Conservation (phyloP, 2,797 vertebrate species). For the Catostomus latipinnis region DNA sequence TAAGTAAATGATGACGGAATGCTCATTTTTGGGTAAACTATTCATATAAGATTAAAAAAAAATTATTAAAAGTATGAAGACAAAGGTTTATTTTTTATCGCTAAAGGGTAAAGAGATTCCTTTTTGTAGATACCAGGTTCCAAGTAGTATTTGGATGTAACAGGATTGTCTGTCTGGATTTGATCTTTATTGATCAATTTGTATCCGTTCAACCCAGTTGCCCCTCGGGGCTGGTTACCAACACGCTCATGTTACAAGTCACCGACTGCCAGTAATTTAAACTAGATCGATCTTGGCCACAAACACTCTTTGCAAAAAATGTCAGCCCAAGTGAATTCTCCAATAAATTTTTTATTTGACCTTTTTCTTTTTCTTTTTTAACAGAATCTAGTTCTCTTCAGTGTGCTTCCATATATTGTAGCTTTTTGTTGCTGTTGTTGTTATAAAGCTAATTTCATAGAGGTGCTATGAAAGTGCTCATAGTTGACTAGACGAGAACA, state of each 20-base stretch:
- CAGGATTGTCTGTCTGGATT: neutral
- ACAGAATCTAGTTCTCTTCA: neutral
- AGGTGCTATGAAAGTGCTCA: neutral
- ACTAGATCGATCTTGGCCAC: slow-evolving; percentile 17
- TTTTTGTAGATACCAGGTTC: neutral
- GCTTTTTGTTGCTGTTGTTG: neutral
- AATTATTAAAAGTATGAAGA: neutral
- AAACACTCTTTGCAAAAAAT: neutral
- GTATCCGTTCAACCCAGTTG: neutral
- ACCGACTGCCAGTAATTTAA: neutral
- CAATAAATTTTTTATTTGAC: neutral
- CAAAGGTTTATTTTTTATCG: neutral
- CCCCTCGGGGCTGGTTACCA: neutral
- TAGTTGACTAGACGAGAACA: slow-evolving; percentile 8
- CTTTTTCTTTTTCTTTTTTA: neutral
- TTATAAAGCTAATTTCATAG: neutral
- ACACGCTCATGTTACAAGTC: neutral
- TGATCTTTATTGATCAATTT: slow-evolving; percentile 6
- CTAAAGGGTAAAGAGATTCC: neutral
- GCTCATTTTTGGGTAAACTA: neutral
- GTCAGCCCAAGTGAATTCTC: neutral
- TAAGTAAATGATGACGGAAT: neutral
- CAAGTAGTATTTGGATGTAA: neutral
- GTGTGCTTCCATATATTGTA: neutral
- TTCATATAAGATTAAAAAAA: neutral